A percentile compares a stretch with the other conserved stretches of the same genome.
Conservation (phyloP, 2,888 invertebrate genomes). For the Bellardia pandia region DNA sequence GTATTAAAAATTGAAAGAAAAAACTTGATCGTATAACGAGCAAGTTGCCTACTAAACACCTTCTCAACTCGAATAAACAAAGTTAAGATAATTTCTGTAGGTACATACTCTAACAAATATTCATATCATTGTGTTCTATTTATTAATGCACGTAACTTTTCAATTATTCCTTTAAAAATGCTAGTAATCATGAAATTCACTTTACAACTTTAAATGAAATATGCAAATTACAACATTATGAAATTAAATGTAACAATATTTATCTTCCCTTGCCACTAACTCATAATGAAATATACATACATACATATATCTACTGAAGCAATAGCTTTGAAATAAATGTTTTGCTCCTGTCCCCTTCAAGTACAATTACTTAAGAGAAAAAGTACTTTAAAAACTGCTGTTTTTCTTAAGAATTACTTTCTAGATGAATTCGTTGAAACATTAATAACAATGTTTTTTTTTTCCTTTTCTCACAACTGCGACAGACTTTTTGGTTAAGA, state of each 20-base stretch:
- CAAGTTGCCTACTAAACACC: not conserved
- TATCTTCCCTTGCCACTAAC: not conserved
- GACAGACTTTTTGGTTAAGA: conserved; percentile 35
- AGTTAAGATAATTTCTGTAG: too few relatives aligned
- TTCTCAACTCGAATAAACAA: not conserved
- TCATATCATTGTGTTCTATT: not conserved
- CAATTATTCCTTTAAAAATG: conserved; percentile 12
- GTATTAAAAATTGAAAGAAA: too few relatives aligned
- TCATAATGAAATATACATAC: not conserved
- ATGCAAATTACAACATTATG: conserved; percentile 16
- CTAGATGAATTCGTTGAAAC: conserved; percentile 19
- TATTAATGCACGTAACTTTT: not conserved
- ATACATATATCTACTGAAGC: not conserved
- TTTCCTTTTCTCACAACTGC: not conserved
- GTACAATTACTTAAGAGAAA: conserved; percentile 30
- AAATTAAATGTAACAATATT: conserved; percentile 33
- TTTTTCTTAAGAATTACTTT: not conserved
- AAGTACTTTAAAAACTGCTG: conserved; percentile 31
- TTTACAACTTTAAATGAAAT: conserved; percentile 6
- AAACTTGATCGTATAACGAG: too few relatives aligned
- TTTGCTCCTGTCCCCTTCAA: not conserved
- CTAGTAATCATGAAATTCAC: not conserved
- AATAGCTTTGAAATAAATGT: conserved; percentile 16
- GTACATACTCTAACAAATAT: not conserved
- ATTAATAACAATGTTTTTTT: conserved; percentile 24